These are phyloP conservation scores for Sisor rabdophorus DNA, from an alignment of 2,113 vertebrate species.

Conservation along the genomic window DNA sequence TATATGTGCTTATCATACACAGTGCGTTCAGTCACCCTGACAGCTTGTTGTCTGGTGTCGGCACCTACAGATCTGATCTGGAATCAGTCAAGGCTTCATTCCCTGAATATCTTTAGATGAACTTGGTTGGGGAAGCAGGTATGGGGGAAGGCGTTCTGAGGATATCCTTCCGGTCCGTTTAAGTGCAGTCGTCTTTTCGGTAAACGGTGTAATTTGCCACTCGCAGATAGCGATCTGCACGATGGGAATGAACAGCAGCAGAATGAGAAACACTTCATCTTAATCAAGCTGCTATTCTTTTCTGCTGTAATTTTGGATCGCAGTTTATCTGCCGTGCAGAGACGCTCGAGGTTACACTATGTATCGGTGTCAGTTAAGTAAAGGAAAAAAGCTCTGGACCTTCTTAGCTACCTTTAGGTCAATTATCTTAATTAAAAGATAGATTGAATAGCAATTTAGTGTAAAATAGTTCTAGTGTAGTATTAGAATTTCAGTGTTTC, in stretches of 20 bases:
- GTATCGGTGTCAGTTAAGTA: slow-evolving; percentile 7
- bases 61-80: slow-evolving; percentile 26
- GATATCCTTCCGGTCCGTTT: not conserved
- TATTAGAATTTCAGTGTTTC: not conserved
- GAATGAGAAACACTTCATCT: slow-evolving; percentile 35
- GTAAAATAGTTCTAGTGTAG: not conserved
- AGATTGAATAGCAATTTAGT: not conserved
- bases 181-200: not conserved
- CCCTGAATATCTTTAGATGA: slow-evolving; percentile 39
- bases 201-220: slow-evolving; percentile 11
- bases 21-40: slow-evolving; percentile 54
- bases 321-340: slow-evolving; percentile 38
- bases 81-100: slow-evolving; percentile 24
- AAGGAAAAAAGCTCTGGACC: not conserved
- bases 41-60: slow-evolving; percentile 51
- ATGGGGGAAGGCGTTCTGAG: not conserved
- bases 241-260: slow-evolving; percentile 12
- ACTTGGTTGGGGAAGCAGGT: not conserved
- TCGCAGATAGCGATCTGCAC: slow-evolving; percentile 20
- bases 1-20: slow-evolving; percentile 58
- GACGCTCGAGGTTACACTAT: not conserved
- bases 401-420: not conserved
- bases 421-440: not conserved
- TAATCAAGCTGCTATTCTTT: slow-evolving; percentile 44
- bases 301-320: slow-evolving; percentile 49